phyloP scores from a whole-genome alignment of 1,140 invertebrate genomes.

The Drosophila rhopaloa region DNA sequence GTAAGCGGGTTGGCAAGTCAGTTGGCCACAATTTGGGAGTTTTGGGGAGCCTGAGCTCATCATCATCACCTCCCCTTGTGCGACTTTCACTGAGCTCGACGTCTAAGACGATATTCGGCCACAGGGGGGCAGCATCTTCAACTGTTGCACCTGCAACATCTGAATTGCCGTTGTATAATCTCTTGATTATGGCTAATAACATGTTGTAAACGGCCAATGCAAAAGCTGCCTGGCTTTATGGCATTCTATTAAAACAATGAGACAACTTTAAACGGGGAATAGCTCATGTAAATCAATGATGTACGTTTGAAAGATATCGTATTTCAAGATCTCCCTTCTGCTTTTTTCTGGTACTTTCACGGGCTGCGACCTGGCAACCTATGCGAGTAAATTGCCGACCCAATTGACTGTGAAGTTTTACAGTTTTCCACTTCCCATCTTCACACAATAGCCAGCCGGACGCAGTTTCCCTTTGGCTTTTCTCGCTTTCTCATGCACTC shows the following conservation, averaged over 20 bases:
- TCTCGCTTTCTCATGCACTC: constrained; percentile 65
- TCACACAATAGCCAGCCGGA: constrained; percentile 45
- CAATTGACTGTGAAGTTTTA: constrained; percentile 64
- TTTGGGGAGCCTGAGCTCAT: constrained; percentile 26
- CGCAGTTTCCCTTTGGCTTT: constrained; percentile 42
- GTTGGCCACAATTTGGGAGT: constrained; percentile 41
- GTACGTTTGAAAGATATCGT: constrained; percentile 12
- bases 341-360: constrained; percentile 13
- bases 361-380: constrained; percentile 11
- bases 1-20: constrained; percentile 69
- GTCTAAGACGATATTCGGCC: constrained; percentile 21
- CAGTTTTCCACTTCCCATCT: constrained; percentile 28
- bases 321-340: constrained; percentile 11
- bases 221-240: constrained; percentile 24
- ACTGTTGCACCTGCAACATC: constrained; percentile 40
- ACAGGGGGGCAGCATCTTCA: constrained; percentile 31
- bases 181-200: constrained; percentile 58
- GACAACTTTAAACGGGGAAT: constrained; percentile 11
- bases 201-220: constrained; percentile 41
- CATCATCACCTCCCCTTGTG: constrained; percentile 30
- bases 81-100: constrained; percentile 57
- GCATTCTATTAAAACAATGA: constrained; percentile 31
- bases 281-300: constrained; percentile 35
- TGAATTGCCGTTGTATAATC: constrained; percentile 65
- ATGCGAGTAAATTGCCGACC: constrained; percentile 30